Conservation (phyloP, 2,888 invertebrate genomes). For the Trypoxylon attenuatum region DNA sequence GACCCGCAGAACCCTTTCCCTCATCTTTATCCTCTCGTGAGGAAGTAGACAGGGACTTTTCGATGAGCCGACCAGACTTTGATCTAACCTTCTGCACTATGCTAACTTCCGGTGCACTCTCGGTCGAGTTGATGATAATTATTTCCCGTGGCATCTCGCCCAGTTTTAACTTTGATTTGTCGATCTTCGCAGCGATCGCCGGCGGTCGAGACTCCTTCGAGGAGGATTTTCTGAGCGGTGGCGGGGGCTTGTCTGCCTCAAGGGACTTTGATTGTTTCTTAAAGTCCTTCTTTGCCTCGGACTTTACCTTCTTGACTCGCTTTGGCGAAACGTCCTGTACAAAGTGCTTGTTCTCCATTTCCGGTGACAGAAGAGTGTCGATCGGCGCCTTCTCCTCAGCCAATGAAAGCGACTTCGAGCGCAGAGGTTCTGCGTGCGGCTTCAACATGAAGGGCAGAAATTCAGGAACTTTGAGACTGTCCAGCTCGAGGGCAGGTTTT, state of each 20-base stretch:
- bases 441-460: constrained; percentile 70
- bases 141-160: constrained; percentile 73
- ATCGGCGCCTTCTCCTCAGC: constrained; percentile 73
- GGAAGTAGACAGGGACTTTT: constrained; percentile 65
- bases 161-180: constrained; percentile 71
- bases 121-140: constrained; percentile 72
- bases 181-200: constrained; percentile 65
- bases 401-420: constrained; percentile 70
- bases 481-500: constrained; percentile 69
- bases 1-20: constrained; percentile 63
- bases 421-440: constrained; percentile 69
- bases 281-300: constrained; percentile 70
- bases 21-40: constrained; percentile 65
- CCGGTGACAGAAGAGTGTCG: constrained; percentile 70
- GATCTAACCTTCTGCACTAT: constrained; percentile 72
- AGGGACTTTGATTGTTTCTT: constrained; percentile 72
- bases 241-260: constrained; percentile 70
- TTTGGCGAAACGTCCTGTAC: constrained; percentile 71
- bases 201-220: constrained; percentile 67
- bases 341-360: constrained; percentile 70
- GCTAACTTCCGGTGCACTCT: constrained; percentile 69
- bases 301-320: constrained; percentile 60
- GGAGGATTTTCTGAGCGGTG: constrained; percentile 65
- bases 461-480: constrained; percentile 71
- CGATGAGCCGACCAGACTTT: constrained; percentile 67